Base-by-base conservation (phyloP, 2,113 vertebrate genomes). In the Aegithalos caudatus region DNA sequence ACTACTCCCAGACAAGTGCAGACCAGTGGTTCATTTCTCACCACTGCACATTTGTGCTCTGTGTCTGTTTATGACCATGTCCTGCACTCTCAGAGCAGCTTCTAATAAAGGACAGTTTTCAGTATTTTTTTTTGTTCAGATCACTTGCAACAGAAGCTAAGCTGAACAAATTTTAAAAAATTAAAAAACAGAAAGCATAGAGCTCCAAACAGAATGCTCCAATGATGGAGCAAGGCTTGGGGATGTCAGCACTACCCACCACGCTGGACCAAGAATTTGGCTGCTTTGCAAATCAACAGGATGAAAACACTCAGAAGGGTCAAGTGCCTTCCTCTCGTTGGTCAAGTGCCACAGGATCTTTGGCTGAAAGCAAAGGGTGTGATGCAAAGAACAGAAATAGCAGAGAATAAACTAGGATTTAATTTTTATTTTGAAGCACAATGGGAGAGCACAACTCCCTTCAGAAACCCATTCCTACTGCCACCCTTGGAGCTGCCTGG, bases 271-370 rank as follows among this genome's bases (percentile, higher is more conserved):
- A 85, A 80, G 38, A 47, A 37, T 73, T 81, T 90, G 78, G 73
- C 84, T 51, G 54, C 66, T 91, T 93, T 85, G 71, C 74, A 82
- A 62, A 77, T 24, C 42, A 65, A 50, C 71, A 64, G 87, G 92
- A 96, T 83, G 67, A 48, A 90, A 88, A 61, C 50, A 72, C 93
- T 95, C 67, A 67, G 78, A 61, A 79, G 81, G 84, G 94, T 94
- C 89, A 95, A 95, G 90, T 83, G 35, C 64, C 66, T 91, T 79
- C 62, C 50, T 83, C 74, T 90, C n/a, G 22, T 24, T 88, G 71
- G 40, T 87, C 87, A 93, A 95, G 94, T 77, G 44, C 37, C 71
- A 50, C 6, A 31, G 56, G 48, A 76, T 45, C 57, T 76, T 45
- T 47, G 60, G 29, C 81, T 47, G 54, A 82, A 79, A 81, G 79